Conservation (phyloP, 2,113 vertebrate species). For the Tragelaphus strepsiceros region DNA sequence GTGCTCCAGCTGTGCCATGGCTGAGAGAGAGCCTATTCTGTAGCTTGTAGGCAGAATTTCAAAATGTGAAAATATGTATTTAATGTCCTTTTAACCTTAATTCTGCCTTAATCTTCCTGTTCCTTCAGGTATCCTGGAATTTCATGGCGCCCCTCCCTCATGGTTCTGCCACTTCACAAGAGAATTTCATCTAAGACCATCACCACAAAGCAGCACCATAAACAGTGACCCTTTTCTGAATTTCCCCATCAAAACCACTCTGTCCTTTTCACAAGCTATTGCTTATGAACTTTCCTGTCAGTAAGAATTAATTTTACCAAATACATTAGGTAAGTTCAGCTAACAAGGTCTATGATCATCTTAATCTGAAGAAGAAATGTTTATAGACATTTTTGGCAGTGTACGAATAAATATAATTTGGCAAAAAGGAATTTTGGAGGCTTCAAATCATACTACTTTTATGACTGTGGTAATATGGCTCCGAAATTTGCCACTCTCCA, state of each 20-base stretch:
- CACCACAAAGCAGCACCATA: not conserved
- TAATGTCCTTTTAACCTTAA: not conserved
- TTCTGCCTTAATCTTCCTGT: not conserved
- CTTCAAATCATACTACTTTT: not conserved
- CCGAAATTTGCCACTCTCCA: not conserved
- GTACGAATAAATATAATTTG: not conserved
- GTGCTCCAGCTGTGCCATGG: not conserved
- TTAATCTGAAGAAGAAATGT: not conserved
- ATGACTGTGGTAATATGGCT: not conserved
- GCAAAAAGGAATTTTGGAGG: not conserved
- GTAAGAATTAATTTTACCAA: not conserved
- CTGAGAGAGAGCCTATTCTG: not conserved
- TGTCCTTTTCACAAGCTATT: not conserved
- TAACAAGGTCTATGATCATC: not conserved
- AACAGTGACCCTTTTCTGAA: not conserved
- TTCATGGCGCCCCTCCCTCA: not conserved
- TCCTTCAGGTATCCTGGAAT: not conserved
- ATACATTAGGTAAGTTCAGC: not conserved
- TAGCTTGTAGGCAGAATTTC: conserved; percentile 16
- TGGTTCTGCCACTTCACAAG: not conserved
- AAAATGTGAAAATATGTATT: not conserved
- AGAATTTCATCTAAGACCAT: not conserved
- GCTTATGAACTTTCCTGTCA: not conserved
- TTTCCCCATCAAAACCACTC: not conserved
- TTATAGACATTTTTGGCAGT: not conserved